Evolutionary conservation across 2,113 vertebrate species (phyloP), one percentile per base, ranked within the genome.

Genomic region (Melanerpes formicivorus): DNA sequence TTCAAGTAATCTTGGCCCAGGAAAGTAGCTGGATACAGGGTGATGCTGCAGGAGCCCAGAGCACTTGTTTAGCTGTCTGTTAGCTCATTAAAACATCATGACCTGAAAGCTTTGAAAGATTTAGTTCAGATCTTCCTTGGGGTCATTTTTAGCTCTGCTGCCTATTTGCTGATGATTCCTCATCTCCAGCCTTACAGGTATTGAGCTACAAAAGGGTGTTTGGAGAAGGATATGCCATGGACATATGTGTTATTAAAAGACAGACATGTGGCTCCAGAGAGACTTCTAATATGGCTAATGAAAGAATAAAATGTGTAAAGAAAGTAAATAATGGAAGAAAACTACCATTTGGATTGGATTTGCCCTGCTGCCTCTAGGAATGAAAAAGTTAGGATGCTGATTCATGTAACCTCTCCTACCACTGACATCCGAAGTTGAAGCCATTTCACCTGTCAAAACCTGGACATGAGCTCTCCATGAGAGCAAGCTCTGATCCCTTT

Each of bases 91-190:
- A 91, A 85, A 76, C 40, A 83, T n/a, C 0, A 3, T 79, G 54
- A 87, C 54, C 65, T 50, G 32, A 95, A 91, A 77, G 77, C 54
- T 95, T 90, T 78, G 77, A 83, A 80, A 92, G 54, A 87, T 83
- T 90, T 65, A 62, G 59, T 91, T 93, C 87, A 84, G 70, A 75
- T 89, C 82, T 85, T 89, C 75, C 82, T 87, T 85, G 32, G 18
- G 65, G 65, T 90, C 30, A 75, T 80, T 93, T 90, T 80, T 83
- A 94, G 54, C 48, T 83, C 48, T 84, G 3, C 40, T 72, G 27
- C 15, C 15, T 87, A 67, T 91, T 83, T 92, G 65, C 87, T 83
- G 69, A n/a, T 90, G 79, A 94, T 93, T 67, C 25, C 56, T 82
- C 37, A 54, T 52, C 78, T 91, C 44, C 72, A 89, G 27, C 48